Base-by-base conservation (phyloP, 2,113 vertebrate species). In the Nothobranchius kuhntae region DNA sequence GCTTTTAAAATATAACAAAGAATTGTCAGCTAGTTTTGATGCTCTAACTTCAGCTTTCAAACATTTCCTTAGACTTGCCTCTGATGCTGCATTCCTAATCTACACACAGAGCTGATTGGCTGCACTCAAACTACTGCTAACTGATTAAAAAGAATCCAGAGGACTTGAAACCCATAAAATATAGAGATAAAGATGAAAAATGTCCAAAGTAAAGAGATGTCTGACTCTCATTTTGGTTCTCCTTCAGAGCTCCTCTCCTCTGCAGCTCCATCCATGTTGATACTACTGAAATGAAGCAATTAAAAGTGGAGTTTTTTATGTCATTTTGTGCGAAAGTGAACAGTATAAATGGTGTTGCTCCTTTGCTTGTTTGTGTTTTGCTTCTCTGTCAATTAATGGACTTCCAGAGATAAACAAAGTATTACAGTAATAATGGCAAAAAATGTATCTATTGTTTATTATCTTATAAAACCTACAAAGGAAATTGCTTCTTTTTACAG, bases 221-320 rank as follows among this genome's bases (percentile, higher is more conserved):
- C 30, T 30, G 30, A 7, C 38, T 40, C 38, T 40, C 38, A 40
- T 45, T 74, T 52, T 66, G 65, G 68, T 69, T 55, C 57, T 58
- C 72, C 75, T 62, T 67, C 65, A 61, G 62, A 36, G 61, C 73
- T 68, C 66, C 65, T 58, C 67, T 84, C 67, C 66, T 73, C 81
- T 79, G 85, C 81, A 87, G 84, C 81, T 88, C 76, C 74, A 50
- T 90, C 81, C 74, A 74, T 86, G 84, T 90, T 90, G 87, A 92
- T 91, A 93, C 91, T 93, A 93, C 92, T 93, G 91, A 93, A 90
- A 84, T 84, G 61, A 86, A 83, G 73, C 63, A 68, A 88, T 78
- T 78, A 40, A 83, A 21, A 75, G 81, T 80, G 60, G 73, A 79
- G 66, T 73, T 88, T 85, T 73, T 81, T 73, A 83, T 81, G 74